Base-by-base conservation (phyloP, 2,888 invertebrate species). In the Spisula subtruncata region DNA sequence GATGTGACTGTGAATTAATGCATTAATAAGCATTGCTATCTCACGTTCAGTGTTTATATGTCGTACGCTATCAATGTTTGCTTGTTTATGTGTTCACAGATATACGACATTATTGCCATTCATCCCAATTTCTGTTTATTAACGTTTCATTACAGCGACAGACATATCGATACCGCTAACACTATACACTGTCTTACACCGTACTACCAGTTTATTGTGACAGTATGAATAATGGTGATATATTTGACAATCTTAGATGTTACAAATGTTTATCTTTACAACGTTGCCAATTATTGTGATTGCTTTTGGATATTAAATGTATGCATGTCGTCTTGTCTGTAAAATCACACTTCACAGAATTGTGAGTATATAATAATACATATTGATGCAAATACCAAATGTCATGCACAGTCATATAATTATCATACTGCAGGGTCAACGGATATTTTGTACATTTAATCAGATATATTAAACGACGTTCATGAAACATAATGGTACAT, bases 111-210 rank as follows among this genome's bases (percentile, higher is more conserved):
- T 18, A 14, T 1, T 75, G 35, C 32, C 32, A 75, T 35, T 75
- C 75, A 0, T 35, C 75, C 25, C 75, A 75, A 75, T 75, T 75
- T 4, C 75, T 75, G 75, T 75, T 75, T 75, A 75, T 75, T 75
- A 75, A 75, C 75, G 29, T 75, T 75, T 75, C 75, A 75, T 75
- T 75, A 75, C 75, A 25, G 16, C 18, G 75, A 75, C 75, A 75
- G 75, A 75, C 32, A 35, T 75, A 75, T 32, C 32, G 35, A 25
- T 25, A 18, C 35, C 32, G 32, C 12, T 75, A 32, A 25, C 32
- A 12, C 12, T 32, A 75, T 32, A 75, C 29, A 75, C 18, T 75
- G 75, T 32, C 75, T 75, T 75, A 14, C 0, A 12, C 18, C 1
- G 35, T 75, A 20, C 32, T 32, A 1, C 35, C 18, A 18, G 2